phyloP scores from a whole-genome alignment of 2,113 vertebrate genomes.

The Noturus placidus region DNA sequence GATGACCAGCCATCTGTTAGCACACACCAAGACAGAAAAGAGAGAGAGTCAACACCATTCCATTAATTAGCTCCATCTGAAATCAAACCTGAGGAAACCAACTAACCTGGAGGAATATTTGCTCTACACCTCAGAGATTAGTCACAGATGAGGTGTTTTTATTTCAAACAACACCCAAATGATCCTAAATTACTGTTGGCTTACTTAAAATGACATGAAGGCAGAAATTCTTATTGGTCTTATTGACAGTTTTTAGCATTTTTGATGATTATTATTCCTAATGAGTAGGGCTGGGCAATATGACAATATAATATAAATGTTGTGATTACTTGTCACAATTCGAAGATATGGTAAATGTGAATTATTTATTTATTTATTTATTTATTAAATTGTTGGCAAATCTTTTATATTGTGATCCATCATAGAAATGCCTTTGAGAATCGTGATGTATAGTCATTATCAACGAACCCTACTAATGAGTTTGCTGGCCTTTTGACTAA shows the following conservation, averaged over 20 bases:
- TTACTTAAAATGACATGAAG: too few species aligned
- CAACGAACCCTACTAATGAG: not conserved
- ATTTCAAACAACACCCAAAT: not conserved
- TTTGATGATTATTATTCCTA: not conserved
- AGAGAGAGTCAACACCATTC: not conserved
- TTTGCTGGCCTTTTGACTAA: conserved; percentile 2
- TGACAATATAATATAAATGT: not conserved
- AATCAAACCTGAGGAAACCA: not conserved
- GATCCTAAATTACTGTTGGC: too few species aligned
- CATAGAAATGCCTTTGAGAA: not conserved
- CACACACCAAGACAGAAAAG: conserved; percentile 48
- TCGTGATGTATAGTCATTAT: not conserved
- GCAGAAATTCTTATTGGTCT: not conserved
- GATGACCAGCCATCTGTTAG: conserved; percentile 78
- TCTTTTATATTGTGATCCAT: not conserved
- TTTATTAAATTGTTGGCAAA: not conserved
- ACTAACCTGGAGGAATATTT: not conserved
- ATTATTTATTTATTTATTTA: too few species aligned
- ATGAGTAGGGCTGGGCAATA: not conserved
- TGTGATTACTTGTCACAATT: not conserved
- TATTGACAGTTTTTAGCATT: not conserved
- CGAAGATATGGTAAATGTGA: not conserved
- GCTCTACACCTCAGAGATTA: not conserved
- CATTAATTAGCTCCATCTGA: not conserved
- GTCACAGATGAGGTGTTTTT: not conserved